Evolutionary conservation across 64 coral and sea anemone species (phyloP).

Genomic region (Astreopora myriophthalma): DNA sequence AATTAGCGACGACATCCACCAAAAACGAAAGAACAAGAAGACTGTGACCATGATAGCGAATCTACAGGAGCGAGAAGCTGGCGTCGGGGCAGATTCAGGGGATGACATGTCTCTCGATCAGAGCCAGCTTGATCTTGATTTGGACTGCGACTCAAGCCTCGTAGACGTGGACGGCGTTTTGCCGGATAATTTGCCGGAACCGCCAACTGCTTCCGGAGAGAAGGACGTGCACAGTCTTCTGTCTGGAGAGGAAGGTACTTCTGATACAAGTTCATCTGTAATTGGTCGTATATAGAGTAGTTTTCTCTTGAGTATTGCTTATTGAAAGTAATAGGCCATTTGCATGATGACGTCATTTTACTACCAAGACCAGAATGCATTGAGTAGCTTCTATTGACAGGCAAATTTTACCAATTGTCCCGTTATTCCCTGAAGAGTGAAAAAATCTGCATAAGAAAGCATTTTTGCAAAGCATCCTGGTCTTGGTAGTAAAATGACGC

Average conservation of each 20-base stretch:
- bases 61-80: slow-evolving; percentile 73
- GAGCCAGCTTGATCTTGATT: slow-evolving; percentile 87
- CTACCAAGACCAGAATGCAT: too few relatives aligned
- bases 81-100: slow-evolving; percentile 89
- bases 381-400: too few relatives aligned
- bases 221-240: neutral
- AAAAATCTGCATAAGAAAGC: too few relatives aligned
- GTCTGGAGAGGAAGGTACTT: neutral
- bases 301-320: too few relatives aligned
- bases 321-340: too few relatives aligned
- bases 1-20: slow-evolving; percentile 92
- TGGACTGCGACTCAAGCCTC: slow-evolving; percentile 55
- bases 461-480: too few relatives aligned
- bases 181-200: neutral
- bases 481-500: too few relatives aligned
- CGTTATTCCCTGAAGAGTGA: too few relatives aligned
- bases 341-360: too few relatives aligned
- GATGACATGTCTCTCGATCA: slow-evolving; percentile 77
- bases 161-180: slow-evolving; percentile 21
- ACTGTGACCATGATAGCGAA: slow-evolving; percentile 62
- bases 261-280: neutral
- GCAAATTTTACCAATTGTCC: too few relatives aligned
- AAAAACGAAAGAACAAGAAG: slow-evolving; percentile 84
- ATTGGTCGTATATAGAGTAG: neutral
- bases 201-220: neutral